Evolutionary conservation across 2,797 vertebrate genomes (phyloP), one percentile per base, ranked within the genome.

Genomic region (Poeciliopsis turneri): DNA sequence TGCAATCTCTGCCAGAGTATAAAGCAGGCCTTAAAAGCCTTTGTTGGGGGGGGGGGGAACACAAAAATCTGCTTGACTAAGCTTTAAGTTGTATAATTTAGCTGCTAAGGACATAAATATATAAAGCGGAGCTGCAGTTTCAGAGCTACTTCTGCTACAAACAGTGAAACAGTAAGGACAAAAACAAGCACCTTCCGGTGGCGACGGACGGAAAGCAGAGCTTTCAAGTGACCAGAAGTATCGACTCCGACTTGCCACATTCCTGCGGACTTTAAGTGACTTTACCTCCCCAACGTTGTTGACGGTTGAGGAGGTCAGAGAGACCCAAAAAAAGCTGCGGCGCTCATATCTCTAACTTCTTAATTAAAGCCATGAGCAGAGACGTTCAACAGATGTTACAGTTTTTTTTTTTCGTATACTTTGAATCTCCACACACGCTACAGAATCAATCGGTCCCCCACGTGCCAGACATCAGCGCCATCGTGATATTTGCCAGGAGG

Each of bases 31-130:
- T 86, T 82, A 84, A 91, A 87, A 89, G 81, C 80, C 46, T 80
- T 0, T 25, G 12, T 25, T 45, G 43, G 36, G n/a, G 23, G 85
- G 70, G 78, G 76, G 75, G 78, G 74, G 46, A 76, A 82, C 78
- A 82, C 78, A 87, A 73, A 88, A 84, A 57, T 28, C 76, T 84
- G 87, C 86, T 90, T 90, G 88, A 86, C 76, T 88, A 70, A 85
- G 87, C 80, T 39, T 74, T 82, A 72, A 78, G 69, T 82, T 78
- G 84, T 13, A 68, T 33, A 77, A 81, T 92, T 91, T 87, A 78
- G 83, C 84, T 73, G 76, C 76, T 69, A 86, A 75, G 87, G 74
- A 64, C 30, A 83, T 51, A 71, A 77, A 76, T 69, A 76, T 80
- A 84, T 78, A 76, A 82, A 85, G 64, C 59, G 36, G 36, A 70